These are phyloP conservation scores for Triplophysa dalaica DNA, from an alignment of 2,113 vertebrate genomes.

Conservation along the genomic window DNA sequence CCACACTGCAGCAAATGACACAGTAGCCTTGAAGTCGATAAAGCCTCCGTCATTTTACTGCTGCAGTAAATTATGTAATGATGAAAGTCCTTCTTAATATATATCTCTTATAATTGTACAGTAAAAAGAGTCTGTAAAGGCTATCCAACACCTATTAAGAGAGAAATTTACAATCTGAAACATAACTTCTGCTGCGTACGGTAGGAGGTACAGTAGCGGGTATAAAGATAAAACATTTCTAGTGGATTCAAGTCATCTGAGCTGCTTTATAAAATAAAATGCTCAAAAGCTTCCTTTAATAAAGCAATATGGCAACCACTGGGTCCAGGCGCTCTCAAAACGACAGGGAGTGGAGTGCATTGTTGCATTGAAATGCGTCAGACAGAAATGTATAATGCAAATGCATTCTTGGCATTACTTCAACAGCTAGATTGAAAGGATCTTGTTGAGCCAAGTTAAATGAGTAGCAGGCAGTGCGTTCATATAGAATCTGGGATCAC, in stretches of 20 bases:
- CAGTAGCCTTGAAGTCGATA: constrained; percentile 3
- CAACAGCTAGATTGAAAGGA: too few relatives aligned
- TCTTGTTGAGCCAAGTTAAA: too few relatives aligned
- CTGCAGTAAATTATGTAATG: too few relatives aligned
- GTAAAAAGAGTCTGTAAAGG: neutral
- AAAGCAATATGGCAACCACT: too few relatives aligned
- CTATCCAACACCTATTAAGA: constrained; percentile 1
- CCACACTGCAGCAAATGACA: neutral
- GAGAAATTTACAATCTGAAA: constrained; percentile 1
- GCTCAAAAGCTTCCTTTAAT: too few relatives aligned
- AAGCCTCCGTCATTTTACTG: neutral
- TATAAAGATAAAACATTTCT: neutral
- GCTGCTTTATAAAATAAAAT: neutral
- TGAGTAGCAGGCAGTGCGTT: too few relatives aligned
- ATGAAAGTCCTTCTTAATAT: neutral
- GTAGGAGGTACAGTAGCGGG: neutral
- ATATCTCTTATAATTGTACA: neutral
- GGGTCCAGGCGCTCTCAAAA: too few relatives aligned
- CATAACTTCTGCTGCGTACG: neutral
- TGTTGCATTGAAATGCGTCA: too few relatives aligned
- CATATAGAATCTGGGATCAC: too few relatives aligned
- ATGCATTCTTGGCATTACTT: too few relatives aligned
- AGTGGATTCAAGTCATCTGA: constrained; percentile 1
- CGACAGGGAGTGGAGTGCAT: too few relatives aligned
- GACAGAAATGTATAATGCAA: too few relatives aligned